These are phyloP conservation scores for Heliornis fulica DNA, from an alignment of 2,113 vertebrate genomes.

Conservation along the genomic window DNA sequence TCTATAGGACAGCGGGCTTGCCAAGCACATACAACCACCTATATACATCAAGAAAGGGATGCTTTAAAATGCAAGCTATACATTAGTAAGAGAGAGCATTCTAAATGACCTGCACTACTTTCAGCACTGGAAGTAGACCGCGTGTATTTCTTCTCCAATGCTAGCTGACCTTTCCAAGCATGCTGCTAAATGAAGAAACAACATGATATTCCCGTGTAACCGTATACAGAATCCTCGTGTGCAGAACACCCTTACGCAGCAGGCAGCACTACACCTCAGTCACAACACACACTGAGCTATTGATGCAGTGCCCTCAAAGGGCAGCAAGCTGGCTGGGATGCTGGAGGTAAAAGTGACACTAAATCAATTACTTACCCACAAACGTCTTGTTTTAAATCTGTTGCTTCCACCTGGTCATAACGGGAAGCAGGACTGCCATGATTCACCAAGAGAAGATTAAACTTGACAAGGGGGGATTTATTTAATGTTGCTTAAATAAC, in stretches of 20 bases:
- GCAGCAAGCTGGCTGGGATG: neutral
- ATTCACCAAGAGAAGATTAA: conserved; percentile 47
- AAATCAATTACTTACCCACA: conserved; percentile 57
- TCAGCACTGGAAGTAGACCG: neutral
- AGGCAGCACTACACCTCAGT: neutral
- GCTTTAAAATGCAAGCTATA: neutral
- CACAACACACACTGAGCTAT: neutral
- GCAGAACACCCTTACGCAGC: neutral
- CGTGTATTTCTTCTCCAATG: neutral
- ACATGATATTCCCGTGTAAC: neutral
- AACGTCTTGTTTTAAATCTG: conserved; percentile 35
- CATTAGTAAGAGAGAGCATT: neutral
- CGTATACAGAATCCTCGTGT: neutral
- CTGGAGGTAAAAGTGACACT: neutral
- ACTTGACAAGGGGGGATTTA: conserved; percentile 9
- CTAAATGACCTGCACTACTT: neutral
- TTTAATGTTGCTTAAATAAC: conserved; percentile 5
- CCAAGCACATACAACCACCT: neutral
- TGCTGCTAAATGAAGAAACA: neutral
- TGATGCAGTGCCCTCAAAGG: neutral
- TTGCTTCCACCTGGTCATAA: conserved; percentile 47
- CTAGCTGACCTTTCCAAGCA: neutral
- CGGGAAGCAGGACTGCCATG: neutral
- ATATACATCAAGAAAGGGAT: neutral
- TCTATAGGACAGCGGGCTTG: neutral